Base-by-base conservation (phyloP, 2,888 invertebrate genomes). In the Pheosia tremula region DNA sequence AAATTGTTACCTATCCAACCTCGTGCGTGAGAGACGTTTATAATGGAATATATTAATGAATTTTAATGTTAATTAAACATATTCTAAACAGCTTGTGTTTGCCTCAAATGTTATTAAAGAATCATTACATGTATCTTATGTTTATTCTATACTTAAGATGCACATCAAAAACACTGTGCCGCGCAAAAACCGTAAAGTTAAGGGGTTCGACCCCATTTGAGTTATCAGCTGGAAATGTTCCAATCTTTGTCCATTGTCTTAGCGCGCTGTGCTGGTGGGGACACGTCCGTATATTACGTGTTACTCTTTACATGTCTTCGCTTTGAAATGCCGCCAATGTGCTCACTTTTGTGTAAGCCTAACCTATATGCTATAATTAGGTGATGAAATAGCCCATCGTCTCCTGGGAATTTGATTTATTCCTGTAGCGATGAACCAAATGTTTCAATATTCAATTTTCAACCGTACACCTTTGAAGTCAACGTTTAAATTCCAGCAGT, bases 171-270 rank as follows among this genome's bases (percentile, higher is more conserved):
- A 55, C 39, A 39, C 39, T n/a, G 38, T 53, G 3, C n/a, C 36
- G 39, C 4, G 45, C 45, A 74, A 71, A 72, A 79, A 75, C 67
- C 59, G 64, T 74, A 78, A 80, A 82, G 77, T 80, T 73, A 68
- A 74, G 70, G 71, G 83, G 84, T 87, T 85, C 84, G 89, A 88
- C 89, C 90, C 81, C 85, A 80, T 88, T 90, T 83, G 72, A 84
- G 79, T 83, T 84, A 88, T 88, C 82, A 81, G 81, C 84, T 90
- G 89, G 90, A 89, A 85, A 80, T 75, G 78, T 77, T 88, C 90
- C 90, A 90, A 90, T 87, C 82, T 83, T 69, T 67, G 71, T 64
- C 79, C 81, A 83, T 87, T 88, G 87, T 89, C 84, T 87, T 75
- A 79, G 76, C 67, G 59, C 69, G 57, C 67, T 66, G 74, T 80